Base-by-base conservation (phyloP, 2,797 vertebrate genomes). In the Rhadinocentrus ornatus region DNA sequence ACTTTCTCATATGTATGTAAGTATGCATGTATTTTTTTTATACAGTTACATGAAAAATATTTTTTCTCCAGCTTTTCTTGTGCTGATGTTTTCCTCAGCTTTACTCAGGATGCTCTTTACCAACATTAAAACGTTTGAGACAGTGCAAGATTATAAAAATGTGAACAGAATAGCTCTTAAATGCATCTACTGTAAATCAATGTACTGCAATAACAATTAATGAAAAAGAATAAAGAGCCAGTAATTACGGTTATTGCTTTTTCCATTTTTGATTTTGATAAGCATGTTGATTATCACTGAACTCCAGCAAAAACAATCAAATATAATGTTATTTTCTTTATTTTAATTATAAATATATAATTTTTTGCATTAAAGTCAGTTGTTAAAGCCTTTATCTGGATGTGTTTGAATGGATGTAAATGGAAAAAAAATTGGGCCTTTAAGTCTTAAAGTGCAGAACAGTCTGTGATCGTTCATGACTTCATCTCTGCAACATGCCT, bases 21-120 rank as follows among this genome's bases (percentile, higher is more conserved):
- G 81, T 82, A 75, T 69, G 73, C 77, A 10, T 32, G 31, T 32
- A 32, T 32, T 6, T 16, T 41, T 41, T 39, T 41, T 5, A n/a
- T 41, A 16, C 5, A 5, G 39, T 80, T 12, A 69, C 62, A 48
- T 2, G 62, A 54, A 60, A 50, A 24, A 46, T 61, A 60, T 70
- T 37, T 69, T 11, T 24, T 75, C 71, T 84, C 79, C 80, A 54
- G 63, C 34, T 67, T 48, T 62, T 65, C 62, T 48, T 3, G 11
- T 50, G 0, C 52, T 7, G 73, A 84, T 75, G 74, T 77, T 88
- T 71, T 84, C 82, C 85, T 92, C 87, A 75, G 70, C 70, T 80
- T 73, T 54, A 73, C 83, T 89, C 84, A 87, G 86, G 88, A 86
- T 72, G 13, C 80, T 83, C 79, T 80, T 80, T 66, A 10, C 72